Percentiles rank a stretch among this genome's conserved stretches.
These are phyloP conservation scores for Helleia helle DNA, from an alignment of 2,888 invertebrate species.

Conservation along the genomic window DNA sequence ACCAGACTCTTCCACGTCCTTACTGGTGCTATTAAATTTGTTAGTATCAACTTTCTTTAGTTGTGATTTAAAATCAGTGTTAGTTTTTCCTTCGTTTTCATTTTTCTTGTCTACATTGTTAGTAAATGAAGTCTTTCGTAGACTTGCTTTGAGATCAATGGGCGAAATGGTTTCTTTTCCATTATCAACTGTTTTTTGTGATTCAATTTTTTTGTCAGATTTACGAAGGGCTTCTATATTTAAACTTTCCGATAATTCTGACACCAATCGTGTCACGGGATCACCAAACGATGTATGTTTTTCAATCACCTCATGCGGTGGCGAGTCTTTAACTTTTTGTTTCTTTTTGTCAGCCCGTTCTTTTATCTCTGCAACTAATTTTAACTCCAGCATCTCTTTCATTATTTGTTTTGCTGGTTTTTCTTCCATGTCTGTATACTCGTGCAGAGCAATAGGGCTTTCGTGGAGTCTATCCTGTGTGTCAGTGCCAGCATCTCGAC, in stretches of 20 bases:
- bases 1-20: slow-evolving; percentile 66
- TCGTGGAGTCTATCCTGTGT: slow-evolving; percentile 77
- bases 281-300: slow-evolving; percentile 69
- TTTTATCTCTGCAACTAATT: slow-evolving; percentile 88
- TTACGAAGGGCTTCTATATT: slow-evolving; percentile 75
- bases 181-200: slow-evolving; percentile 26
- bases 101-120: slow-evolving; percentile 32
- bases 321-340: slow-evolving; percentile 69
- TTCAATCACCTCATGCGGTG: slow-evolving; percentile 35
- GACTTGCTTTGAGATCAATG: slow-evolving; percentile 64
- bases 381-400: slow-evolving; percentile 88
- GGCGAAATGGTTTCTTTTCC: slow-evolving; percentile 42
- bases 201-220: slow-evolving; percentile 30
- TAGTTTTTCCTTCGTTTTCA: slow-evolving; percentile 38
- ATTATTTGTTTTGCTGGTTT: slow-evolving; percentile 64
- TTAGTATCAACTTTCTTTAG: slow-evolving; percentile 84
- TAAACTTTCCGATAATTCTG: slow-evolving; percentile 88
- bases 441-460: slow-evolving; percentile 65
- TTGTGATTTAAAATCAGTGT: slow-evolving; percentile 77
- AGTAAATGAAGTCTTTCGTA: slow-evolving; percentile 53
- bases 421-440: slow-evolving; percentile 58
- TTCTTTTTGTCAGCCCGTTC: slow-evolving; percentile 81
- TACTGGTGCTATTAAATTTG: slow-evolving; percentile 68
- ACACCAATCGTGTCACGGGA: slow-evolving; percentile 86
- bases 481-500: slow-evolving; percentile 80